Conservation (phyloP, 2,113 vertebrate species). For the Psittacara wagleri region DNA sequence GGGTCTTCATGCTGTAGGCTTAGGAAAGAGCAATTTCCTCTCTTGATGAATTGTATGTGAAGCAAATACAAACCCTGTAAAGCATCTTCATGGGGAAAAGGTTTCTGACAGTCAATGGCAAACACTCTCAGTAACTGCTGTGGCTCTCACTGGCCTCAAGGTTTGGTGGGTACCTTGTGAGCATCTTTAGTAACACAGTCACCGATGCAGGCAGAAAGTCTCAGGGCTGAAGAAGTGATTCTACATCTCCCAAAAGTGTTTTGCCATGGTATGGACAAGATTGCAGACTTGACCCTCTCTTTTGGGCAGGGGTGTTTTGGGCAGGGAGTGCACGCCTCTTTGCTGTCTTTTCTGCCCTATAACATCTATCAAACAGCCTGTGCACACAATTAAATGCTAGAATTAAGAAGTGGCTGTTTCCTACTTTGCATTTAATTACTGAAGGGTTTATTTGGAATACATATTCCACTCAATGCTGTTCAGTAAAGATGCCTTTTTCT, state of each 20-base stretch:
- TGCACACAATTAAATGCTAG: background rate
- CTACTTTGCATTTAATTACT: background rate
- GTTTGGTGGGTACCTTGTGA: too few species aligned
- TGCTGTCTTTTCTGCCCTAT: background rate
- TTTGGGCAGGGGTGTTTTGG: background rate
- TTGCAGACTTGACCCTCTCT: background rate
- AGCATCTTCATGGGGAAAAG: background rate
- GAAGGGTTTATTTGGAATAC: background rate
- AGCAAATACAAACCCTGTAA: background rate
- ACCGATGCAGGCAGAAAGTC: too few species aligned
- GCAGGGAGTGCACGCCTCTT: fast-evolving
- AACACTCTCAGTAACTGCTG: background rate
- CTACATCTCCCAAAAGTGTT: background rate
- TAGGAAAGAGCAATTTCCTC: background rate
- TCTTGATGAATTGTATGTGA: background rate
- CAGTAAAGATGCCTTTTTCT: background rate
- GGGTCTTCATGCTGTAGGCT: background rate
- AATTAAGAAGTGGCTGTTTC: background rate
- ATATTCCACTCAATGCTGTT: background rate
- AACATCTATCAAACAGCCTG: background rate
- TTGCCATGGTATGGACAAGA: background rate
- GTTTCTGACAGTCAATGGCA: background rate
- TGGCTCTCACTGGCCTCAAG: background rate
- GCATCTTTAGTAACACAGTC: background rate
- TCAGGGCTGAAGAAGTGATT: background rate